A percentile compares a stretch with the other conserved stretches of the same genome.
Conservation (phyloP, 2,113 vertebrate genomes). For the Menura novaehollandiae region DNA sequence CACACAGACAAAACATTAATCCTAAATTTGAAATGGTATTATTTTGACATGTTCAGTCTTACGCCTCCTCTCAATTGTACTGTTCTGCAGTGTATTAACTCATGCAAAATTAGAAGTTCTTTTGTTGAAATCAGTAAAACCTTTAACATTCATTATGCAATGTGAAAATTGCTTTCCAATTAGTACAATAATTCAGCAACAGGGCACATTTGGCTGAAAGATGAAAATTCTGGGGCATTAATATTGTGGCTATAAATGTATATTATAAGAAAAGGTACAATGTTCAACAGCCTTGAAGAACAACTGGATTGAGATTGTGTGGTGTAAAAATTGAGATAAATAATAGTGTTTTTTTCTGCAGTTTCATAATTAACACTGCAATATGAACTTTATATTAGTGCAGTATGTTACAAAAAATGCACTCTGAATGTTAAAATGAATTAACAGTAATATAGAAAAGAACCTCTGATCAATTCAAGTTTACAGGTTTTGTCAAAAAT, state of each 20-base stretch:
- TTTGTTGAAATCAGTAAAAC: background rate
- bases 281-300: background rate
- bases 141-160: background rate
- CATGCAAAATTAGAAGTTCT: background rate
- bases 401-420: background rate
- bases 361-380: background rate
- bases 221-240: background rate
- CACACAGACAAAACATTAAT: background rate
- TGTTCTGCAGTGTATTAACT: background rate
- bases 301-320: background rate
- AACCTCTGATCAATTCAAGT: background rate
- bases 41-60: background rate
- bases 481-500: background rate
- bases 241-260: background rate
- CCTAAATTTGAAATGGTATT: background rate
- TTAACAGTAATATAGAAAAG: background rate
- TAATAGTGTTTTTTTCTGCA: constrained; percentile 22
- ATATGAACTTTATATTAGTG: background rate
- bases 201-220: background rate
- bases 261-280: background rate
- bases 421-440: background rate
- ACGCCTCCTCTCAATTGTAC: background rate
- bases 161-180: background rate
- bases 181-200: background rate
- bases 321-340: background rate